Conservation (phyloP, 2,888 invertebrate species). For the Nomada ruficornis region DNA sequence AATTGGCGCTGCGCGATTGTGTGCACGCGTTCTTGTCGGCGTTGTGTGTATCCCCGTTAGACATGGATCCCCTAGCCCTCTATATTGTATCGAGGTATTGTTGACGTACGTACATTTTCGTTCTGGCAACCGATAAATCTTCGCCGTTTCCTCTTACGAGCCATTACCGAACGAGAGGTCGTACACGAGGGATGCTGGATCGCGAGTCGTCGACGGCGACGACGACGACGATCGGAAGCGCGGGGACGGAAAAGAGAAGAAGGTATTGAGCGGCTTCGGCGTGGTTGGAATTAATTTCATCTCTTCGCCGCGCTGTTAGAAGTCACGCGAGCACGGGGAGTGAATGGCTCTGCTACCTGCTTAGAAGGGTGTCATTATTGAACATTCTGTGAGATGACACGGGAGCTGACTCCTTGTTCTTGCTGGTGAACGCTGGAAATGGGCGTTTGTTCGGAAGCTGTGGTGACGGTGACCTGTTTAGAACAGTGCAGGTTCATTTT, state of each 20-base stretch:
- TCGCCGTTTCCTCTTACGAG: slow-evolving; percentile 80
- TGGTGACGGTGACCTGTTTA: background rate
- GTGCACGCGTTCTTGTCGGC: slow-evolving; percentile 71
- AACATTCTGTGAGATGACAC: slow-evolving; percentile 34
- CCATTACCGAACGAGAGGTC: slow-evolving; percentile 79
- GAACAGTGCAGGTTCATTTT: no score
- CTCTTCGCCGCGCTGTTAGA: slow-evolving; percentile 52
- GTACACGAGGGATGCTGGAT: slow-evolving; percentile 49
- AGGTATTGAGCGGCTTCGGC: slow-evolving; percentile 69
- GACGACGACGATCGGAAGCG: slow-evolving; percentile 31
- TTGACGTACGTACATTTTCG: slow-evolving; percentile 78
- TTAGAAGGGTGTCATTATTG: slow-evolving; percentile 56
- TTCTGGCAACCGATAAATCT: slow-evolving; percentile 81
- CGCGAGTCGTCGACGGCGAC: slow-evolving; percentile 38
- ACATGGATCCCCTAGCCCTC: slow-evolving; percentile 22
- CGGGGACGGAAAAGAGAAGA: slow-evolving; percentile 64
- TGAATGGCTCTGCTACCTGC: slow-evolving; percentile 67
- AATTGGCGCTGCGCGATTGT: slow-evolving; percentile 70
- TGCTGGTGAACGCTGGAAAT: slow-evolving; percentile 16
- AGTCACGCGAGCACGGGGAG: slow-evolving; percentile 58
- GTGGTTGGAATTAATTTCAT: slow-evolving; percentile 73
- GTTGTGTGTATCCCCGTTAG: slow-evolving; percentile 56
- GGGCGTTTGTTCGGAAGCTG: slow-evolving; percentile 32
- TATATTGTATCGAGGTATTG: slow-evolving; percentile 77
- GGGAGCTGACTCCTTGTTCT: slow-evolving; percentile 14